phyloP scores from a whole-genome alignment of 2,113 vertebrate species.

The Alectura lathami region DNA sequence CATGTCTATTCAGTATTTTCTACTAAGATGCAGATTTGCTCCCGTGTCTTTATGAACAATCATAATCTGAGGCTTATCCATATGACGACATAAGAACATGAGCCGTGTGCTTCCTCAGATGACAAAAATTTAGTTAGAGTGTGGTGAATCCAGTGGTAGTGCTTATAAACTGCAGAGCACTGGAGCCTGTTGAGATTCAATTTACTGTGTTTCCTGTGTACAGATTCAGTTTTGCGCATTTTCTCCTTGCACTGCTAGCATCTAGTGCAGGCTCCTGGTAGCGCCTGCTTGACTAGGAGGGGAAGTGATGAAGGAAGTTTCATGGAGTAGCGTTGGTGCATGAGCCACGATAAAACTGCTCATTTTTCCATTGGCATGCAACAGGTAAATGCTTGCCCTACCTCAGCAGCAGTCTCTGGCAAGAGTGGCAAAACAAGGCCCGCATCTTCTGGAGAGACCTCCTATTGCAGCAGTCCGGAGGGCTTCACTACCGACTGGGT shows the following conservation, averaged over 20 bases:
- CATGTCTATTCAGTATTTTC: not conserved
- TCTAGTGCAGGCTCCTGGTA: not conserved
- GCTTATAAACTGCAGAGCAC: not conserved
- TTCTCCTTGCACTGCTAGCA: not conserved
- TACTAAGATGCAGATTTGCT: not conserved
- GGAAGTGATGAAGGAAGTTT: not conserved
- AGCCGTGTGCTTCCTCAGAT: not conserved
- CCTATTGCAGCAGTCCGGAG: not conserved
- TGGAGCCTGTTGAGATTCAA: not conserved
- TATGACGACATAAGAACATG: not conserved
- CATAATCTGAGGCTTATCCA: not conserved
- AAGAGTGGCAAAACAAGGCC: not conserved
- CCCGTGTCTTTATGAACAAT: not conserved
- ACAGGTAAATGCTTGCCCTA: not conserved
- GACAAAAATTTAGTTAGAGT: not conserved
- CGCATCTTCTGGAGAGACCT: not conserved
- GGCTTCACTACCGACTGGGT: not conserved
- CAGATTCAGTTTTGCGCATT: not conserved
- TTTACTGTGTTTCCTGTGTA: not conserved
- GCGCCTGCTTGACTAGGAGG: not conserved
- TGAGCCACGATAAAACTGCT: not conserved
- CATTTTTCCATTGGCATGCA: not conserved
- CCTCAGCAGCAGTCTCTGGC: not conserved
- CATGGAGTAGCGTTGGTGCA: not conserved
- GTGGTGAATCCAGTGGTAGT: not conserved